Conservation (phyloP, 2,888 invertebrate species). For the Bhutanitis thaidina region DNA sequence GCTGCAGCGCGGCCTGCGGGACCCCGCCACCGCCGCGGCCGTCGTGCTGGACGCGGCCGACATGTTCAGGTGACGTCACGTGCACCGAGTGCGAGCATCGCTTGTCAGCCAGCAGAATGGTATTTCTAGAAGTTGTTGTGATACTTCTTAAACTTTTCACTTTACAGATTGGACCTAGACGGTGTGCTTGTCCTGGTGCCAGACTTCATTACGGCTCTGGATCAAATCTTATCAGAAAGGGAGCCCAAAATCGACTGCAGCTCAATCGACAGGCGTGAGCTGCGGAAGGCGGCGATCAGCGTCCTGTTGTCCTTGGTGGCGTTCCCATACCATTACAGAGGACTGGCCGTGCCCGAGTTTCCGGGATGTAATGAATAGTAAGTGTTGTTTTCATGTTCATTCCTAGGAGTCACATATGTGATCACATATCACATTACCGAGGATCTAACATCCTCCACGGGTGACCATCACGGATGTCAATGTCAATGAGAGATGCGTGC, state of each 20-base stretch:
- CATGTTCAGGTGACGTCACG: constrained; percentile 91
- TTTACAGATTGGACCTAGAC: constrained; percentile 88
- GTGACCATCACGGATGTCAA: too few species aligned
- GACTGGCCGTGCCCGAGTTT: constrained; percentile 85
- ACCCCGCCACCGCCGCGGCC: constrained; percentile 87
- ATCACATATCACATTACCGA: too few species aligned
- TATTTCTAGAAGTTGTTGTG: too few species aligned
- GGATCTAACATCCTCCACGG: too few species aligned
- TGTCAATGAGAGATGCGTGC: too few species aligned
- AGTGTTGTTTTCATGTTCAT: constrained; percentile 27
- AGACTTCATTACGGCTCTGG: constrained; percentile 92
- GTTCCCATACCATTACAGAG: constrained; percentile 95
- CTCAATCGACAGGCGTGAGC: constrained; percentile 84
- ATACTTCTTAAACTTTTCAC: too few species aligned
- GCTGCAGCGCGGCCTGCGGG: constrained; percentile 90
- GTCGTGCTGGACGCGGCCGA: constrained; percentile 93
- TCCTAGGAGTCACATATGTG: too few species aligned
- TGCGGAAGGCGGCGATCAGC: constrained; percentile 95
- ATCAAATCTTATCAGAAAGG: constrained; percentile 93
- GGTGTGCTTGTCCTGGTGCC: constrained; percentile 96
- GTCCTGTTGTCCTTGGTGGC: constrained; percentile 94
- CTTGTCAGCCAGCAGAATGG: too few species aligned
- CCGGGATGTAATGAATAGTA: constrained; percentile 74
- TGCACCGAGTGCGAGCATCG: constrained; percentile 82
- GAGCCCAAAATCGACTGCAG: constrained; percentile 87